Evolutionary conservation across 2,797 vertebrate genomes (phyloP).

Genomic region (Apogon talboti): DNA sequence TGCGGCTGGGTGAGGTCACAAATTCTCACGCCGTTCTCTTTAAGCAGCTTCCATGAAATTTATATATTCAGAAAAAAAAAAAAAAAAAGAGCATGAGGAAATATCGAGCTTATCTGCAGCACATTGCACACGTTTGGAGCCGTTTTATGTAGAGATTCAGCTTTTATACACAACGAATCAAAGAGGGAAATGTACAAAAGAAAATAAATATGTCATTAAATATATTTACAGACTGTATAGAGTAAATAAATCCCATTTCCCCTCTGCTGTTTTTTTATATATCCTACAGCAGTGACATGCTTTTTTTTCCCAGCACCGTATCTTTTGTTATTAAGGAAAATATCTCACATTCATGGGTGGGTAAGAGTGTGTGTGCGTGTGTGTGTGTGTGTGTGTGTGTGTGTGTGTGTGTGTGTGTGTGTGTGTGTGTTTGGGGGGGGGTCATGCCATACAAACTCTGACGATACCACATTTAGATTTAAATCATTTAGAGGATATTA

Average conservation of each 20-base stretch:
- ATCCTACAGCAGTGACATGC: slow-evolving; percentile 47
- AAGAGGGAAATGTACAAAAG: slow-evolving; percentile 36
- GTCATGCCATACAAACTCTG: slow-evolving; percentile 46
- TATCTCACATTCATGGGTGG: slow-evolving; percentile 70
- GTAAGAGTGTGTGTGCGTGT: too few relatives aligned
- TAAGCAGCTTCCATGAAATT: slow-evolving; percentile 52
- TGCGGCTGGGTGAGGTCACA: slow-evolving; percentile 64
- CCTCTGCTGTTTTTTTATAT: slow-evolving; percentile 20
- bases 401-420: too few relatives aligned
- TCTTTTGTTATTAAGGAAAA: slow-evolving; percentile 38
- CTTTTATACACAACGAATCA: slow-evolving; percentile 14
- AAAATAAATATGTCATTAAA: slow-evolving; percentile 57
- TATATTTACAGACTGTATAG: slow-evolving; percentile 60
- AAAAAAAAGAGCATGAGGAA: slow-evolving; percentile 17
- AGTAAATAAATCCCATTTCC: slow-evolving; percentile 34
- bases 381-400: too few relatives aligned
- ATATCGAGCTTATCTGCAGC: slow-evolving; percentile 35
- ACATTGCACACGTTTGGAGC: slow-evolving; percentile 25
- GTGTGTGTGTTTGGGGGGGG: too few relatives aligned
- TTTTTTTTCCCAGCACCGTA: slow-evolving; percentile 43
- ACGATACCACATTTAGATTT: slow-evolving; percentile 33
- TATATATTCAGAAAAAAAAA: slow-evolving; percentile 14
- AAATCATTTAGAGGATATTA: too few relatives aligned
- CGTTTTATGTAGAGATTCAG: slow-evolving; percentile 16
- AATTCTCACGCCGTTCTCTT: slow-evolving; percentile 44